These are phyloP conservation scores for Netelia melanura DNA, from an alignment of 2,888 invertebrate species.

Conservation along the genomic window DNA sequence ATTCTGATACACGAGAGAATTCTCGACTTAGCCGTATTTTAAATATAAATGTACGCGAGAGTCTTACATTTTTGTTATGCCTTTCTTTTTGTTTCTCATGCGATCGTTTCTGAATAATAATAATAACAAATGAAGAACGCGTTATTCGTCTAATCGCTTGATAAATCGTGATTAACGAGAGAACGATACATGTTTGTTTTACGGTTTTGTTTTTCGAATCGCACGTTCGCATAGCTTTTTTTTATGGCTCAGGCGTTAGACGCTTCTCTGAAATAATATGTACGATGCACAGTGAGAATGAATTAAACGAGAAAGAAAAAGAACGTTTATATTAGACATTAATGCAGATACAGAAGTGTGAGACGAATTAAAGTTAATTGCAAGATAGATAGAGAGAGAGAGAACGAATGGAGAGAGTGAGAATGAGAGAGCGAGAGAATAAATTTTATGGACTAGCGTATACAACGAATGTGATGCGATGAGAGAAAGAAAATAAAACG, in stretches of 20 bases:
- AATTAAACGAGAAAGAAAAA: conserved; percentile 35
- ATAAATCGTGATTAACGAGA: conserved; percentile 35
- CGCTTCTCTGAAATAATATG: conserved; percentile 64
- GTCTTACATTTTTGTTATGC: conserved; percentile 22
- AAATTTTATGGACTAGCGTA: conserved; percentile 28
- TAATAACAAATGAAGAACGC: conserved; percentile 29
- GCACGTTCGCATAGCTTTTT: neutral
- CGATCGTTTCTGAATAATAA: conserved; percentile 56
- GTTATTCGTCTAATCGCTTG: conserved; percentile 29
- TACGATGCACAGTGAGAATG: conserved; percentile 52
- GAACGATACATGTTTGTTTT: conserved; percentile 31
- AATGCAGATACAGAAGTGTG: conserved; percentile 30
- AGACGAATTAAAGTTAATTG: conserved; percentile 58
- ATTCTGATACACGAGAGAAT: conserved; percentile 4
- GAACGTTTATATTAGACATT: conserved; percentile 26
- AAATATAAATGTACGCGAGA: conserved; percentile 38
- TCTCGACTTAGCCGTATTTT: conserved; percentile 31
- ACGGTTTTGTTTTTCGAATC: neutral
- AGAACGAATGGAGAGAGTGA: conserved; percentile 41
- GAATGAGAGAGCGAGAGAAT: conserved; percentile 59
- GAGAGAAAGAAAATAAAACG: conserved; percentile 47
- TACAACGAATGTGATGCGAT: conserved; percentile 34
- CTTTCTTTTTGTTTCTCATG: conserved; percentile 27
- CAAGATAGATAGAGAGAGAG: conserved; percentile 30
- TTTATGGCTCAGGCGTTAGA: conserved; percentile 56